Conservation (phyloP, 2,797 vertebrate species). For the Malacoctenus gilli region DNA sequence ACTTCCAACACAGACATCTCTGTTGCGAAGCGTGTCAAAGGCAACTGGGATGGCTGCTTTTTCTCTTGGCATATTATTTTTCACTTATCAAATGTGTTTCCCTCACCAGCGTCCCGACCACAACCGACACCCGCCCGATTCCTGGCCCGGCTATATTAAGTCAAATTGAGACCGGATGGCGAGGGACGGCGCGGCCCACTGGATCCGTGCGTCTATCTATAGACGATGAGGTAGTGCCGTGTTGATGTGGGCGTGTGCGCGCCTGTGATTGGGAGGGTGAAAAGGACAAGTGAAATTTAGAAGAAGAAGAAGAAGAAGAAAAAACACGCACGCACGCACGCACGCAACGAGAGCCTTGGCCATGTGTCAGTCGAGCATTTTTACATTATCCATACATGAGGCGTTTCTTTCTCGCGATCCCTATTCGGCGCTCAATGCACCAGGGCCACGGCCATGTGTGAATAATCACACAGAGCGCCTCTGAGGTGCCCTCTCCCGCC, state of each 20-base stretch:
- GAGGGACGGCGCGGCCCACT: conserved; percentile 56
- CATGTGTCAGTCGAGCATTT: conserved; percentile 73
- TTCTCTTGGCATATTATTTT: conserved; percentile 81
- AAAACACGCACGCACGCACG: too few species aligned
- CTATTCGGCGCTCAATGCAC: conserved; percentile 68
- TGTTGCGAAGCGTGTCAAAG: conserved; percentile 78
- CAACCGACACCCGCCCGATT: conserved; percentile 62
- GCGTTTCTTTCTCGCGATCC: conserved; percentile 75
- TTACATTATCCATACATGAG: conserved; percentile 80
- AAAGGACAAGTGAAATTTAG: conserved; percentile 44
- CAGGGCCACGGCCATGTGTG: conserved; percentile 78
- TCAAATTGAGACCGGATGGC: conserved; percentile 79
- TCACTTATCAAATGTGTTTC: conserved; percentile 81
- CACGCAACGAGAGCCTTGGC: conserved; percentile 60
- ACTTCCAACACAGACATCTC: conserved; percentile 74
- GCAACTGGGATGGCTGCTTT: conserved; percentile 77
- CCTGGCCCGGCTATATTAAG: conserved; percentile 64
- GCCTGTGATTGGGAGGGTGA: not conserved
- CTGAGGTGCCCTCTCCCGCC: conserved; percentile 74
- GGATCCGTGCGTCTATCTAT: conserved; percentile 55
- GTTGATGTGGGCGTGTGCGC: not conserved
- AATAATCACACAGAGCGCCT: conserved; percentile 83
- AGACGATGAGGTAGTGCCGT: conserved; percentile 39
- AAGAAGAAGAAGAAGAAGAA: conserved; percentile 5
- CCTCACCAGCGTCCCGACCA: conserved; percentile 62